Evolutionary conservation across 2,797 vertebrate species (phyloP).

Genomic region (Discoglossus pictus): DNA sequence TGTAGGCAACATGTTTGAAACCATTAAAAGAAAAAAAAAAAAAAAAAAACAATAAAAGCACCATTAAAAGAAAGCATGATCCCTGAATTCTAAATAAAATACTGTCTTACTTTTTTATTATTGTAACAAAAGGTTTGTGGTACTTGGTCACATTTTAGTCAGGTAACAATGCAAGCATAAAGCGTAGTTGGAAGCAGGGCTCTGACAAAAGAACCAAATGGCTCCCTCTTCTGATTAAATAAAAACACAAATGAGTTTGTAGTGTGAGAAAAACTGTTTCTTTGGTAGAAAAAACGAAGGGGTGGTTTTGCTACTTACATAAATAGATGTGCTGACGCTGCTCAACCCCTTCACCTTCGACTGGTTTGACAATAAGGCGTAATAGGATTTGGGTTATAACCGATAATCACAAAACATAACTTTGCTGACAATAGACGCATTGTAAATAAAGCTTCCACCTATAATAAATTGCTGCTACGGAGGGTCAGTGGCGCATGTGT

Average conservation of each 20-base stretch:
- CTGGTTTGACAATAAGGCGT: slow-evolving; percentile 38
- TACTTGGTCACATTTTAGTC: slow-evolving; percentile 64
- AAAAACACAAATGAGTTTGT: slow-evolving; percentile 69
- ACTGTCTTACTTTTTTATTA: slow-evolving; percentile 59
- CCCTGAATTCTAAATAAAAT: slow-evolving; percentile 84
- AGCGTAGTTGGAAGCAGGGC: slow-evolving; percentile 58
- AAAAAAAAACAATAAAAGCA: slow-evolving; percentile 70
- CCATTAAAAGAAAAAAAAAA: slow-evolving; percentile 66
- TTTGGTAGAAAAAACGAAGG: slow-evolving; percentile 82
- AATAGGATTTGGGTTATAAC: slow-evolving; percentile 22
- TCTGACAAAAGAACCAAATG: slow-evolving; percentile 61
- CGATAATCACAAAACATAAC: slow-evolving; percentile 5
- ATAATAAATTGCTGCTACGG: slow-evolving; percentile 61
- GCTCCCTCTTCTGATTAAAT: slow-evolving; percentile 70
- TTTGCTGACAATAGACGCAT: background rate
- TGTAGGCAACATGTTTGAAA: slow-evolving; percentile 68
- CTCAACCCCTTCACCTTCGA: slow-evolving; percentile 25
- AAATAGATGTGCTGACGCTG: slow-evolving; percentile 59
- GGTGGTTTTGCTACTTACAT: slow-evolving; percentile 62
- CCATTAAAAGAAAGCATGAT: slow-evolving; percentile 81
- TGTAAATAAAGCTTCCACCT: slow-evolving; percentile 1
- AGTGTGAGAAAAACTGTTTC: slow-evolving; percentile 73
- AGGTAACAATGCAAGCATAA: slow-evolving; percentile 68
- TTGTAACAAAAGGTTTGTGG: slow-evolving; percentile 62
- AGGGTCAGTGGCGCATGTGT: slow-evolving; percentile 54